These are phyloP conservation scores for Palloptera scutellata DNA, from an alignment of 2,888 invertebrate species.

Conservation along the genomic window DNA sequence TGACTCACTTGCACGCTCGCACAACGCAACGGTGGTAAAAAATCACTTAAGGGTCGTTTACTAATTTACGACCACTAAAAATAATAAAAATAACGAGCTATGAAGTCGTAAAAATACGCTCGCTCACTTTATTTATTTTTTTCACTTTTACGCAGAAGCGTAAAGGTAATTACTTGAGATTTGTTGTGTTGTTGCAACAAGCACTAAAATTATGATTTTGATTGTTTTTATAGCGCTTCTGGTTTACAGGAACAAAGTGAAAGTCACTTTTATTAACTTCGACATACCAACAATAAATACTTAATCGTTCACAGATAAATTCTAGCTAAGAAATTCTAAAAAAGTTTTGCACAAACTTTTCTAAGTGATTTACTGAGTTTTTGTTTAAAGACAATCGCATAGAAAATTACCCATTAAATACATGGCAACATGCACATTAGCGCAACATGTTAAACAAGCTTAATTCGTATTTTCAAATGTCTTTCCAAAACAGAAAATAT, in stretches of 20 bases:
- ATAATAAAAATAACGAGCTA: conserved; percentile 44
- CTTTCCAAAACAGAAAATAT: too few relatives aligned
- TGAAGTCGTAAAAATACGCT: conserved; percentile 39
- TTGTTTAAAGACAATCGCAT: too few relatives aligned
- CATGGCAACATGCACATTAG: too few relatives aligned
- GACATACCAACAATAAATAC: background rate
- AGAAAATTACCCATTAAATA: too few relatives aligned
- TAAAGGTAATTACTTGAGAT: background rate
- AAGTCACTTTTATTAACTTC: conserved; percentile 5
- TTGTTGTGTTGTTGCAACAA: background rate
- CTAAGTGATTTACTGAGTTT: too few relatives aligned
- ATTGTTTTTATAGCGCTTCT: conserved; percentile 7
- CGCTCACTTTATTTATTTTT: conserved; percentile 7
- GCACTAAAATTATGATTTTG: conserved; percentile 7
- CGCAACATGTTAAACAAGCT: too few relatives aligned
- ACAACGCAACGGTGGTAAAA: background rate
- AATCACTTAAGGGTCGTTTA: conserved; percentile 41
- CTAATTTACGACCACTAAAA: conserved; percentile 45
- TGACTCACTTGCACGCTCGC: too few relatives aligned
- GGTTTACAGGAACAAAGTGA: background rate
- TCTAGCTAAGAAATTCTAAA: background rate
- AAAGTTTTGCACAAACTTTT: background rate
- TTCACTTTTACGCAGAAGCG: background rate
- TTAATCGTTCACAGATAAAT: too few relatives aligned
- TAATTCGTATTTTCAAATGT: too few relatives aligned